phyloP scores from a whole-genome alignment of 2,797 vertebrate genomes.

The Spheniscus humboldti region DNA sequence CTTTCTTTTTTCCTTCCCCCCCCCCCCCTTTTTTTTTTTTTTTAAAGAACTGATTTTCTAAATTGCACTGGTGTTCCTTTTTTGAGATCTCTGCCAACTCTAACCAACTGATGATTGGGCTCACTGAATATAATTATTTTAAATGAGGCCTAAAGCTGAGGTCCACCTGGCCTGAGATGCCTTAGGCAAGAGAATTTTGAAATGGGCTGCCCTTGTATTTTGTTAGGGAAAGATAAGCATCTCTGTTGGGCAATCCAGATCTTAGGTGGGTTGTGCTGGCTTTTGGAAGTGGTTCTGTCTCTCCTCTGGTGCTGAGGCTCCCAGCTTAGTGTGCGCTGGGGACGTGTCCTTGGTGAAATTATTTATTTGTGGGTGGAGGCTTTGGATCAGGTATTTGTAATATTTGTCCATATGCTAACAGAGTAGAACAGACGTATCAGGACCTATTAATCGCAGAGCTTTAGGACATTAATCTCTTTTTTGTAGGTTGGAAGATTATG shows the following conservation, averaged over 20 bases:
- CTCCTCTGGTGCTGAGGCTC: neutral
- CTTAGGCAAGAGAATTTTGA: neutral
- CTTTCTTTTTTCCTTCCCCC: neutral
- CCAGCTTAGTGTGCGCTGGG: neutral
- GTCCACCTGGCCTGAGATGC: neutral
- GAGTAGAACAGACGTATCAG: neutral
- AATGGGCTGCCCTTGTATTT: neutral
- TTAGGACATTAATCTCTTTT: neutral
- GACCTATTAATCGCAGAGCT: neutral
- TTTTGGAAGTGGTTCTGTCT: neutral
- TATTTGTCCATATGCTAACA: neutral
- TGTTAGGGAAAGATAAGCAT: neutral
- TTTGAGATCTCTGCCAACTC: neutral
- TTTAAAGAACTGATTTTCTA: neutral
- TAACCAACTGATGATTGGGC: neutral
- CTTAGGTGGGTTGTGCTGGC: neutral
- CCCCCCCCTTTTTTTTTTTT: neutral
- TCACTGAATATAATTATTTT: neutral
- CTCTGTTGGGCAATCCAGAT: neutral
- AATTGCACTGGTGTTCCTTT: neutral
- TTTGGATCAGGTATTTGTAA: constrained; percentile 15
- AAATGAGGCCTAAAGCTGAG: neutral
- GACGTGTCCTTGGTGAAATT: neutral
- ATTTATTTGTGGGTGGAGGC: neutral
- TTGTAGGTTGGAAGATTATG: constrained; percentile 86